Evolutionary conservation across 2,797 vertebrate genomes (phyloP).

Genomic region (Enteromius fasciolatus): DNA sequence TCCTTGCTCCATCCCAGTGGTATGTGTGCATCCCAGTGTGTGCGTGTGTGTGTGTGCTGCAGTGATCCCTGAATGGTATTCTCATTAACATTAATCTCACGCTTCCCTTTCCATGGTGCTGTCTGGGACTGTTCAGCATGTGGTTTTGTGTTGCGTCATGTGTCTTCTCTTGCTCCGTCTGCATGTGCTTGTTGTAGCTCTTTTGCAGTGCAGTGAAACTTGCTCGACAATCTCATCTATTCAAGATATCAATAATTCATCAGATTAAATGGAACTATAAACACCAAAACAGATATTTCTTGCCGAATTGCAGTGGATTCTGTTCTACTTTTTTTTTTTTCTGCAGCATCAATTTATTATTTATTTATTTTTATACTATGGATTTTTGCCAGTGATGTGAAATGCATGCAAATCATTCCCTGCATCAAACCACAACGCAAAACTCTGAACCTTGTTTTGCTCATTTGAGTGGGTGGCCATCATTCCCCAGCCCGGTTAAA

Average conservation of each 20-base stretch:
- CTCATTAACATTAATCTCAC: constrained; percentile 61
- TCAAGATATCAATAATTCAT: background rate
- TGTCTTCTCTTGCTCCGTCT: constrained; percentile 19
- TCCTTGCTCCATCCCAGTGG: constrained; percentile 85
- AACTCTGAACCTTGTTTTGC: background rate
- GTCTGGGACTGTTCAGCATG: constrained; percentile 72
- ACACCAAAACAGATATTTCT: background rate
- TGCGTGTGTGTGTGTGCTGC: constrained; percentile 60
- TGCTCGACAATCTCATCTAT: constrained; percentile 43
- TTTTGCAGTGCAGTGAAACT: constrained; percentile 35
- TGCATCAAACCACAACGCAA: constrained; percentile 3
- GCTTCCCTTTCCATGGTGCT: constrained; percentile 50
- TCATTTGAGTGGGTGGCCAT: constrained; percentile 10
- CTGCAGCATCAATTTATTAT: background rate
- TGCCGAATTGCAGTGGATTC: background rate
- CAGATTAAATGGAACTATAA: background rate
- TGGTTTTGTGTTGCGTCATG: constrained; percentile 60
- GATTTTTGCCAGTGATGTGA: background rate
- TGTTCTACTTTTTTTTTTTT: background rate
- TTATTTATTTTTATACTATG: background rate
- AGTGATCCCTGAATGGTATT: constrained; percentile 64
- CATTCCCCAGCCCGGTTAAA: background rate
- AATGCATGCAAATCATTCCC: constrained; percentile 10
- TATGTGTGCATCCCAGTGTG: constrained; percentile 81
- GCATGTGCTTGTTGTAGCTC: constrained; percentile 30